Base-by-base conservation (phyloP, 2,113 vertebrate genomes). In the Rhegmatorhina hoffmannsi region DNA sequence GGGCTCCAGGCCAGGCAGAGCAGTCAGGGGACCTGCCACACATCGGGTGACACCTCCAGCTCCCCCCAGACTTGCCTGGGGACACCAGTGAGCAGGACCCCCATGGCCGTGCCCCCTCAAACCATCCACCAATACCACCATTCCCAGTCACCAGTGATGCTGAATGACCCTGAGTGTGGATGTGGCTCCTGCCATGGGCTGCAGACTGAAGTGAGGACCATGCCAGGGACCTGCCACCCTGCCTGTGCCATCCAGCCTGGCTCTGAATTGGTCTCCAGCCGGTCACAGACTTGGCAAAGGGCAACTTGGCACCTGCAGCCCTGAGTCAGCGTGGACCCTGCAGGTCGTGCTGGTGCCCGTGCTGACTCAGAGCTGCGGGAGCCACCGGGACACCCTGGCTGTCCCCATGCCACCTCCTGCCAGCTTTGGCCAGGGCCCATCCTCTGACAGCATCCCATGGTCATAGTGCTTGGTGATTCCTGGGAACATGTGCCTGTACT, bases 401-500 rank as follows among this genome's bases (percentile, higher is more conserved):
- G 94, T 88, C 75, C 82, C 77, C 44, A 1, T 10, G 91, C 47
- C 85, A 78, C 38, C 60, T 94, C 56, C 73, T 87, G 60, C n/a
- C 79, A 80, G 56, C 38, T 46, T 24, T 70, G 56, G 83, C 86
- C 78, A 31, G 14, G 43, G 14, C 75, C 56, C 36, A 43, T 62
- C 34, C 74, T 44, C n/a, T 53, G 78, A 17, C 62, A 67, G 81
- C 69, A 17, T 47, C 33, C 43, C 20, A 1, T 3, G 38, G 50
- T 24, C 24, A 2, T 2, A 6, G 21, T 18, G 58, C 58, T 1
- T 12, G 62, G 4, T 23, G 24, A 28, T 70, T 38, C 66, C 1
- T 2, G 34, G 68, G 63, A 43, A 29, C 1, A 0, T 0, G 11
- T 28, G 38, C 10, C 47, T 0, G 0, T 0, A 0, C 7, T 3